A percentile compares a stretch with the other conserved stretches of the same genome.
Evolutionary conservation across 2,113 vertebrate genomes (phyloP).

Genomic region (Leucopsar rothschildi): DNA sequence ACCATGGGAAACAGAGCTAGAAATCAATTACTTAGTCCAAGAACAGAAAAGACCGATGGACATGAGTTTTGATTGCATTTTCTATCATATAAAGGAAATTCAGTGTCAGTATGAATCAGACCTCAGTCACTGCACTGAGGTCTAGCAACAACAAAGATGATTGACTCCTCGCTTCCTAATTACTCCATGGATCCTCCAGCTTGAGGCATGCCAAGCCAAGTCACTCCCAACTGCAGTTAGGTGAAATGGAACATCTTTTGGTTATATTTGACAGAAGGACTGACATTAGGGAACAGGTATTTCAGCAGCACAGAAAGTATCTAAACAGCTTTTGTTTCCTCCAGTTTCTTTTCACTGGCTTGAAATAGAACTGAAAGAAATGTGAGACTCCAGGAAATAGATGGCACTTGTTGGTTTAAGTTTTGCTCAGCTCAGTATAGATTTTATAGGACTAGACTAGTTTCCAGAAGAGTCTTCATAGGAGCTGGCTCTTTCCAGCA

Average conservation of each 20-base stretch:
- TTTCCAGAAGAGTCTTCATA: not conserved
- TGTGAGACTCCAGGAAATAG: not conserved
- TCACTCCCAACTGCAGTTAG: not conserved
- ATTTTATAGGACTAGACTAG: not conserved
- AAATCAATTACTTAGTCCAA: slow-evolving; percentile 11
- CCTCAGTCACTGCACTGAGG: not conserved
- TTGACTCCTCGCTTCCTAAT: not conserved
- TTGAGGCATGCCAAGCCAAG: not conserved
- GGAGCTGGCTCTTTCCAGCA: not conserved
- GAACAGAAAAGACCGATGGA: not conserved
- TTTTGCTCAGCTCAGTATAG: not conserved
- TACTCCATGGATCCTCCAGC: not conserved
- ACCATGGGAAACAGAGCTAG: slow-evolving; percentile 32
- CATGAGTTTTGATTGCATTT: not conserved
- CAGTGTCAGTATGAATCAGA: not conserved
- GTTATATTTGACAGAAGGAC: not conserved
- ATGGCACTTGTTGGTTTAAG: not conserved
- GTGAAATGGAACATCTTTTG: not conserved
- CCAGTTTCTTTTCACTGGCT: not conserved
- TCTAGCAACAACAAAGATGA: not conserved
- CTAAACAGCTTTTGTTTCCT: not conserved
- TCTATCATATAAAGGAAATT: not conserved
- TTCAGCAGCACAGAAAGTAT: not conserved
- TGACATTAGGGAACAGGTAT: not conserved
- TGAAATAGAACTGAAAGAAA: not conserved